Conservation (phyloP, 2,888 invertebrate species). For the Iphiclides podalirius region DNA sequence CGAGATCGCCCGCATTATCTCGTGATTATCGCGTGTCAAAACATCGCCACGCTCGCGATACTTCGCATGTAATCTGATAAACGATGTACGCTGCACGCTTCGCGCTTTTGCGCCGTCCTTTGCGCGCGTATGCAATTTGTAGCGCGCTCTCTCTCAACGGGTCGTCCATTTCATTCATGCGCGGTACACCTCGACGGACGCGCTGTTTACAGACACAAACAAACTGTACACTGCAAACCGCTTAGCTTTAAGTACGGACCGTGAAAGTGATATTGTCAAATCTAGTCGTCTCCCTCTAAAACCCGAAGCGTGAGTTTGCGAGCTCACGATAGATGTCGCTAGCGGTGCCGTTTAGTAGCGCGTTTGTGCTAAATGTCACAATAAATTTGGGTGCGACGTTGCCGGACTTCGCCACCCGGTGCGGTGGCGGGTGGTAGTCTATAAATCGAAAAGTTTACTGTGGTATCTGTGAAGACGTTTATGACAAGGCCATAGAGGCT, state of each 20-base stretch:
- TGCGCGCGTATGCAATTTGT: slow-evolving; percentile 38
- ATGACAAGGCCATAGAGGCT: slow-evolving; percentile 40
- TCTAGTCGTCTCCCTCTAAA: slow-evolving; percentile 65
- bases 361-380: slow-evolving; percentile 69
- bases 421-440: slow-evolving; percentile 66
- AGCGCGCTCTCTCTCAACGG: slow-evolving; percentile 51
- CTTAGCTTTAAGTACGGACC: slow-evolving; percentile 79
- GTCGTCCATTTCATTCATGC: slow-evolving; percentile 80
- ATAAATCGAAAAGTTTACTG: slow-evolving; percentile 52
- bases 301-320: slow-evolving; percentile 56
- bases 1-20: slow-evolving; percentile 79
- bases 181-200: slow-evolving; percentile 74
- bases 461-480: slow-evolving; percentile 41
- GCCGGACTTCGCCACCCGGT: slow-evolving; percentile 75
- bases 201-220: slow-evolving; percentile 80
- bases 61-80: slow-evolving; percentile 81
- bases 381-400: slow-evolving; percentile 76
- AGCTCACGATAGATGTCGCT: slow-evolving; percentile 67
- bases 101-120: slow-evolving; percentile 56
- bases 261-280: slow-evolving; percentile 80
- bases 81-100: slow-evolving; percentile 80
- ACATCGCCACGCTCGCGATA: slow-evolving; percentile 81
- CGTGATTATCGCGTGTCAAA: slow-evolving; percentile 81
- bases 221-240: slow-evolving; percentile 79
- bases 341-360: slow-evolving; percentile 53